Evolutionary conservation across 2,113 vertebrate species (phyloP).

Genomic region (Numenius arquata): DNA sequence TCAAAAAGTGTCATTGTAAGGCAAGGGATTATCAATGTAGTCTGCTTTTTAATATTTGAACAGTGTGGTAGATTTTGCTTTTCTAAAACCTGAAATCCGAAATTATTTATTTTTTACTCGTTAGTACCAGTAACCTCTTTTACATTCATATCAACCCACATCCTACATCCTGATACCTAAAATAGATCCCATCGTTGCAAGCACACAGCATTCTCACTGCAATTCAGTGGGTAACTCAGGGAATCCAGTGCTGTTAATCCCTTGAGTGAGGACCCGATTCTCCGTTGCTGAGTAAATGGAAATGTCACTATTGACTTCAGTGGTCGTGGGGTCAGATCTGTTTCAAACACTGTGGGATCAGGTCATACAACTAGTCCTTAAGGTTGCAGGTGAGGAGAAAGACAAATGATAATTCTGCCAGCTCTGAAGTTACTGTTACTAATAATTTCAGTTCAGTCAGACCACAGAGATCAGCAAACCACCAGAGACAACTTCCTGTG

Average conservation of each 20-base stretch:
- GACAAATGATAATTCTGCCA: background rate
- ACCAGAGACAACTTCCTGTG: constrained; percentile 29
- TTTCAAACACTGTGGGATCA: background rate
- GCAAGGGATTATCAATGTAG: background rate
- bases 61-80: background rate
- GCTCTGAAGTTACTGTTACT: background rate
- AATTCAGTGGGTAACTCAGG: background rate
- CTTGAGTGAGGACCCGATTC: background rate
- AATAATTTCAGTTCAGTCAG: background rate
- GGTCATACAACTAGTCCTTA: background rate
- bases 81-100: background rate
- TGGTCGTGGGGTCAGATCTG: background rate
- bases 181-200: background rate
- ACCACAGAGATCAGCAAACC: constrained; percentile 42
- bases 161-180: background rate
- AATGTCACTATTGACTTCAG: background rate
- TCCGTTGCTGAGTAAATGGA: background rate
- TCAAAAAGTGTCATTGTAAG: background rate
- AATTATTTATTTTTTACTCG: background rate
- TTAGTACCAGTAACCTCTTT: background rate
- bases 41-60: background rate
- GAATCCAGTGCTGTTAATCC: background rate
- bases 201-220: background rate
- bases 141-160: background rate
- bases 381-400: background rate